Evolutionary conservation across 2,797 vertebrate genomes (phyloP), one percentile per base, ranked within the genome.

Genomic region (Rhynchonycteris naso): DNA sequence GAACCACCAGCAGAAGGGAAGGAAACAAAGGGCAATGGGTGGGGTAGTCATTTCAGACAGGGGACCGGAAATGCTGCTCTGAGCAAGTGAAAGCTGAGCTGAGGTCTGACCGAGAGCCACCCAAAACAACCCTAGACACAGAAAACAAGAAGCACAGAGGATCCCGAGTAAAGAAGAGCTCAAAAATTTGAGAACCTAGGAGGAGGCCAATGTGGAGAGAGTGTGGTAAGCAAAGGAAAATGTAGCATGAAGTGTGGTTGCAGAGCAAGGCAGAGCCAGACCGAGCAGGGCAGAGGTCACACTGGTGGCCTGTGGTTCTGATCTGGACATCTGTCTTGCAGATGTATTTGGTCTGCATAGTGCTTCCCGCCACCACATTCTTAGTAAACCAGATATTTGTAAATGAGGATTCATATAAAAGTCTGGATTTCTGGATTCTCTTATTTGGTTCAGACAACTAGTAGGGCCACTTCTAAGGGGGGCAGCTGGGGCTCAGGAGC

Each of bases 291-390:
- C 91, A 72, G 54, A 92, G 88, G 82, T 56, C 82, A 26, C 11
- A 35, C 13, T 5, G 28, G 28, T 33, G 61, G 69, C 63, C 68
- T 30, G 24, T 14, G 65, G 21, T 35, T 90, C 66, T 75, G 21
- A 50, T 18, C 50, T 11, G 30, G 69, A 76, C 89, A 95, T 89
- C 93, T 94, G 95, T 47, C 24, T 43, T 33, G 21, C 65, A 93
- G 50, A 95, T 92, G 52, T 33, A 33, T 28, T 88, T 26, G 82
- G 56, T 90, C 66, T 79, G 35, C 30, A 74, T 19, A 8, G 72
- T n/a, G 21, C 4, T 47, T 72, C 56, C 58, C 68, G 66, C 12
- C 16, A 50, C 88, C 72, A 86, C 92, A 52, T 56, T 85, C 75
- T 84, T 66, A 79, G 18, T 35, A 13, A 90, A 52, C 26, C 71